These are phyloP conservation scores for Cisticola juncidis DNA, from an alignment of 2,113 vertebrate genomes.

Conservation along the genomic window DNA sequence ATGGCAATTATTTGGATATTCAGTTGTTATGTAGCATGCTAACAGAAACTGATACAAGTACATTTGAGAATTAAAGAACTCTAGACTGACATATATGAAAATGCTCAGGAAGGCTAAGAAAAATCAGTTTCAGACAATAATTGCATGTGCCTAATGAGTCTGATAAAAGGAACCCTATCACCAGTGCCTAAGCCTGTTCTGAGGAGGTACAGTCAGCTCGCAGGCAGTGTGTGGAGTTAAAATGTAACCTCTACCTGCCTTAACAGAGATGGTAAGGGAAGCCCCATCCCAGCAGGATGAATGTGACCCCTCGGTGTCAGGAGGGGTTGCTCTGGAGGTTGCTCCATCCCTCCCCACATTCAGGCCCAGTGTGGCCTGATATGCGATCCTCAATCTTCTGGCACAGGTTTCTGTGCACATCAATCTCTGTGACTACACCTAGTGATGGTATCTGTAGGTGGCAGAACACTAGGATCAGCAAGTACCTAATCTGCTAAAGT, in stretches of 20 bases:
- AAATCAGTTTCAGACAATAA: neutral
- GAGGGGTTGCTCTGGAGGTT: no score
- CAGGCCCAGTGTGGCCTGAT: fast-evolving
- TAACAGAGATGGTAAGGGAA: fast-evolving
- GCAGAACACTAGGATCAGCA: neutral
- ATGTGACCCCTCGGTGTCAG: fast-evolving
- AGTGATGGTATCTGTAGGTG: neutral
- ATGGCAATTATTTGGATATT: neutral
- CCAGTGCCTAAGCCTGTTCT: neutral
- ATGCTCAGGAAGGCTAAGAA: neutral
- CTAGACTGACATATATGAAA: neutral
- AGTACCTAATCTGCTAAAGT: neutral
- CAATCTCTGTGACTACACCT: neutral
- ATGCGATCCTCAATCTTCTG: neutral
- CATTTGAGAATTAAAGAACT: neutral
- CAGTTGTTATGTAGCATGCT: neutral
- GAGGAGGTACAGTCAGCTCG: neutral
- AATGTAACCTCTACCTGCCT: fast-evolving
- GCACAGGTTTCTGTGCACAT: neutral
- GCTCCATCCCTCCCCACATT: neutral
- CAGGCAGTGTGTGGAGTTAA: neutral
- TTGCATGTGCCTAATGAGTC: neutral
- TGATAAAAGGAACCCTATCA: neutral
- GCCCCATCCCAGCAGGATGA: fast-evolving
- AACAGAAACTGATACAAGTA: neutral